Evolutionary conservation across 2,797 vertebrate species (phyloP).

Genomic region (Garrulus glandarius): DNA sequence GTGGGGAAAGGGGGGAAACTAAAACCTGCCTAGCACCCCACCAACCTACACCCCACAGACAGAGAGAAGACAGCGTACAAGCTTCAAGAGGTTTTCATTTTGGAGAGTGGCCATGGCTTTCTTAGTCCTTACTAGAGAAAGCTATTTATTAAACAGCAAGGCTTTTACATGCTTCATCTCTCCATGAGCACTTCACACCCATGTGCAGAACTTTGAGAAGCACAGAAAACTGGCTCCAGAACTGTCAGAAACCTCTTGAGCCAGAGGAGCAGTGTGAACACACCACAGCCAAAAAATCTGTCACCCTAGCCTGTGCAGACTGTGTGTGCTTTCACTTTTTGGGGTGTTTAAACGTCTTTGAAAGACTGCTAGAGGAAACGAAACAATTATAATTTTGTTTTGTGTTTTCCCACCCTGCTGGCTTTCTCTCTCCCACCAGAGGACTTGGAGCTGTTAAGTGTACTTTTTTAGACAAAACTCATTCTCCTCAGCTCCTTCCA

Average conservation of each 20-base stretch:
- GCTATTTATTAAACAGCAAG: background rate
- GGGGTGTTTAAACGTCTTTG: background rate
- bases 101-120: background rate
- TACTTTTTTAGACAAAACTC: background rate
- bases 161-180: background rate
- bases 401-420: background rate
- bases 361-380: background rate
- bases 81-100: background rate
- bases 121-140: background rate
- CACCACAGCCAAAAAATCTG: background rate
- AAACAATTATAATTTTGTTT: background rate
- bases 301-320: accelerated
- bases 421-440: background rate
- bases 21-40: background rate
- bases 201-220: background rate
- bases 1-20: background rate
- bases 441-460: background rate
- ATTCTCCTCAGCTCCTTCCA: constrained; percentile 14
- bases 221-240: background rate
- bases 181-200: background rate
- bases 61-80: background rate
- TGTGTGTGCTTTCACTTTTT: background rate
- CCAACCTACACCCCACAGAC: too few relatives aligned
- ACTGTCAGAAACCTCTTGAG: background rate
- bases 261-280: background rate